Conservation (phyloP, 2,797 vertebrate genomes). For the Prunella strophiata region DNA sequence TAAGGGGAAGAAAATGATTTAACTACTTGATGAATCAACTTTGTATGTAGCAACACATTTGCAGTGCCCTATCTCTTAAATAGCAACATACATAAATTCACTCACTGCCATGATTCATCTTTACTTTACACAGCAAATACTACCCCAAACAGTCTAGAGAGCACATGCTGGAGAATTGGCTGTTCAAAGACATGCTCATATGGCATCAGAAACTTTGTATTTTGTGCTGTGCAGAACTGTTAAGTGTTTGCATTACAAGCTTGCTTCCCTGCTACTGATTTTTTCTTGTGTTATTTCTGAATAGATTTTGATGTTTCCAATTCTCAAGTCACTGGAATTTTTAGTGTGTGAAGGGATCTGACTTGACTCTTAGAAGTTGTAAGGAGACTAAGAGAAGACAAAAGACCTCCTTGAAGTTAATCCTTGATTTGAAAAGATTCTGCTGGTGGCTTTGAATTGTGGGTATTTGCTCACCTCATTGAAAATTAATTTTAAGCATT, state of each 20-base stretch:
- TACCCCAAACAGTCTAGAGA: neutral
- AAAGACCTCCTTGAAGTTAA: neutral
- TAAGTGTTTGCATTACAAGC: neutral
- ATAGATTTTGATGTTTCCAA: neutral
- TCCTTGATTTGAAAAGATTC: neutral
- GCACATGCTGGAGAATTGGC: neutral
- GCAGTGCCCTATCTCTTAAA: slow-evolving; percentile 22
- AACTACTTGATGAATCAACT: slow-evolving; percentile 53
- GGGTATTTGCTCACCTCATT: neutral
- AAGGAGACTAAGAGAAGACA: neutral
- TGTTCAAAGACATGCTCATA: neutral
- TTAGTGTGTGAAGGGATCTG: neutral
- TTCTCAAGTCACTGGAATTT: neutral
- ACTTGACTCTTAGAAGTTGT: neutral
- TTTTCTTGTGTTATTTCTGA: neutral
- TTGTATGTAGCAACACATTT: neutral
- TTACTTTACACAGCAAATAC: slow-evolving; percentile 3
- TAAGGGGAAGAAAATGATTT: slow-evolving; percentile 58
- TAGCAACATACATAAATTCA: slow-evolving; percentile 1
- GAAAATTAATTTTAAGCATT: neutral
- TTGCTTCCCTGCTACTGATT: neutral
- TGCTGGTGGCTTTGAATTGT: neutral
- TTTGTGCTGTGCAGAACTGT: neutral
- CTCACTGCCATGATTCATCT: neutral
- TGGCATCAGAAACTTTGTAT: neutral